Conservation (phyloP, 2,797 vertebrate species). For the Tolypeutes matacus region DNA sequence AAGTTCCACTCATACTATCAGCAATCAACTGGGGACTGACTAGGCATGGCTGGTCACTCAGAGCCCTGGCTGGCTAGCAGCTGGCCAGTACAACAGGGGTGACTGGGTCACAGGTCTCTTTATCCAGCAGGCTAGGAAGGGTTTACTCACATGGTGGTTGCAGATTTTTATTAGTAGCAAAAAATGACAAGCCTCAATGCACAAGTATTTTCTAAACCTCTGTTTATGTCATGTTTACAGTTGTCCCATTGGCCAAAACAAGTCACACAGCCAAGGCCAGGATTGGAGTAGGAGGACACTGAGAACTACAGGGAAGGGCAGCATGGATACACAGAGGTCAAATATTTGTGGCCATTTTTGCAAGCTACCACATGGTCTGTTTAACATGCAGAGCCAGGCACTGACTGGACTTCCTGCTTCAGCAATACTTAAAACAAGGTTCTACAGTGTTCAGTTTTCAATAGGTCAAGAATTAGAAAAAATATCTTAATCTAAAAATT, state of each 20-base stretch:
- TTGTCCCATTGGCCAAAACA: not conserved
- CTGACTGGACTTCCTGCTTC: not conserved
- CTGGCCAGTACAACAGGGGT: not conserved
- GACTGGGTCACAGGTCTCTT: not conserved
- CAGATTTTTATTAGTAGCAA: not conserved
- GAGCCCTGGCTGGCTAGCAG: not conserved
- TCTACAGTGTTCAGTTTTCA: not conserved
- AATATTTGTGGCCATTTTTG: not conserved
- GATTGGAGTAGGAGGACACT: not conserved
- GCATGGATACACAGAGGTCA: too few relatives aligned
- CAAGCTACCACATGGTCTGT: not conserved
- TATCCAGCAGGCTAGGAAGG: not conserved
- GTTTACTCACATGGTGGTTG: not conserved
- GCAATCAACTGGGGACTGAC: not conserved
- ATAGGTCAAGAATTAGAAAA: not conserved
- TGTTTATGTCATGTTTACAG: not conserved
- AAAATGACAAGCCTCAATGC: not conserved
- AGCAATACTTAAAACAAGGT: not conserved
- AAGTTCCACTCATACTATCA: not conserved
- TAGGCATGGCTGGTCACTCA: not conserved
- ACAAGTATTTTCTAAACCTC: not conserved
- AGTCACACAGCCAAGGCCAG: not conserved
- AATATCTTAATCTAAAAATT: not conserved
- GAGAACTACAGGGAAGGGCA: not conserved
- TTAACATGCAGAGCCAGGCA: not conserved